A percentile compares a stretch with the other conserved stretches of the same genome.
Conservation (phyloP, 2,797 vertebrate species). For the Ispidina lecontei region DNA sequence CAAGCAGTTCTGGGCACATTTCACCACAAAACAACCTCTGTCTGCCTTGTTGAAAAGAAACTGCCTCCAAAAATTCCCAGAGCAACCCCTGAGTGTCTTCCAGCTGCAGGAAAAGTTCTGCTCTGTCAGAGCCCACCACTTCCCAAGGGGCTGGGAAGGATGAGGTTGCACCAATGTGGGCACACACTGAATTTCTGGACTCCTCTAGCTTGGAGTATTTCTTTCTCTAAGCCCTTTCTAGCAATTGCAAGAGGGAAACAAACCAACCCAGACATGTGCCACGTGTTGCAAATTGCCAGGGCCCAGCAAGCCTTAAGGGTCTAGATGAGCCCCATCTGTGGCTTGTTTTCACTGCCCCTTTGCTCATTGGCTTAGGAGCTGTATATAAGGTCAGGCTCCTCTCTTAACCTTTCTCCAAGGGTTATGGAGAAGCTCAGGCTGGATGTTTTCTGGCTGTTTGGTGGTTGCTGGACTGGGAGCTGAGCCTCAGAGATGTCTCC, state of each 20-base stretch:
- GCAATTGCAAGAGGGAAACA: not conserved
- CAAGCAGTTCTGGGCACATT: not conserved
- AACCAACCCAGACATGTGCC: not conserved
- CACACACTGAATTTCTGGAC: not conserved
- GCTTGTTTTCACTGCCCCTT: no score
- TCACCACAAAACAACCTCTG: not conserved
- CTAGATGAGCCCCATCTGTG: not conserved
- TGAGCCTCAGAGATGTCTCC: fast-evolving
- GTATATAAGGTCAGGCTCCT: not conserved
- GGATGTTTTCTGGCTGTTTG: not conserved
- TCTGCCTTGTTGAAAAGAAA: not conserved
- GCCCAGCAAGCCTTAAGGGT: not conserved
- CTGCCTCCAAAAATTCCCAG: not conserved
- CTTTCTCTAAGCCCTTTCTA: not conserved
- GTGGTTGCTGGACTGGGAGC: fast-evolving
- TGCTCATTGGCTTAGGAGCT: not conserved
- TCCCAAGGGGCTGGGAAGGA: not conserved
- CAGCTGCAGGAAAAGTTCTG: not conserved
- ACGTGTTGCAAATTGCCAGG: not conserved
- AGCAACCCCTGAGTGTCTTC: not conserved
- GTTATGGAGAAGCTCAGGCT: fast-evolving
- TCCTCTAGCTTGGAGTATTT: not conserved
- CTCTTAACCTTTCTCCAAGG: fast-evolving
- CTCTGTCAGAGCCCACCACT: not conserved
- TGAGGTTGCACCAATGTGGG: not conserved